Conservation (phyloP, 2,113 vertebrate species). For the Cynocephalus volans region DNA sequence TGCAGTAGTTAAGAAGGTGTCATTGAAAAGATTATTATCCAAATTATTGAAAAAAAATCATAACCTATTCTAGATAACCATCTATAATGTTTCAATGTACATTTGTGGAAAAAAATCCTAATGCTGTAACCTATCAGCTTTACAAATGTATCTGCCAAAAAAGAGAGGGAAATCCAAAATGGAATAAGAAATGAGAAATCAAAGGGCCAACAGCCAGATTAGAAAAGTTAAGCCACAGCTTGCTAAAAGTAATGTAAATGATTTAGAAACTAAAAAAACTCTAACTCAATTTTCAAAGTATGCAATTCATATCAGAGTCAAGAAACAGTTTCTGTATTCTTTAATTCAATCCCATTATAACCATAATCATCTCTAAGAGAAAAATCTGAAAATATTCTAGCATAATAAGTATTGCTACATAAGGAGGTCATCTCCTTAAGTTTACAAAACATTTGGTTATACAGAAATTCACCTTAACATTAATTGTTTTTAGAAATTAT, state of each 20-base stretch:
- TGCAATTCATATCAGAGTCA: background rate
- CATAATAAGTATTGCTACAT: background rate
- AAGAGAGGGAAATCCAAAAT: background rate
- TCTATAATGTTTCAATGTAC: background rate
- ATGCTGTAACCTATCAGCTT: constrained; percentile 20
- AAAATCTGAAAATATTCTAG: background rate
- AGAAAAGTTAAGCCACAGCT: background rate
- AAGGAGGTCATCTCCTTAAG: background rate
- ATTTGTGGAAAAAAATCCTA: background rate
- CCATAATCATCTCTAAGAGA: background rate
- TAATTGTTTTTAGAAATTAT: constrained; percentile 14
- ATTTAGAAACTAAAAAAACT: background rate
- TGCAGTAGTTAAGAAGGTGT: background rate
- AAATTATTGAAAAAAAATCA: constrained; percentile 8
- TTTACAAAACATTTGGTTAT: background rate
- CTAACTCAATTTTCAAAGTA: constrained; percentile 19
- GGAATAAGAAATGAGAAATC: background rate
- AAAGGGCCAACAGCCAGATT: background rate
- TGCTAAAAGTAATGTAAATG: background rate
- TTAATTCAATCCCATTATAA: constrained; percentile 43
- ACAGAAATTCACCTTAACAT: background rate
- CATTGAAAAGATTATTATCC: background rate
- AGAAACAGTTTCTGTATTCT: constrained; percentile 12
- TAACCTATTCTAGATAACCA: background rate
- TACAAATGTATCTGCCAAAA: background rate